phyloP scores from a whole-genome alignment of 2,888 invertebrate species.

The Epinotia nisella region DNA sequence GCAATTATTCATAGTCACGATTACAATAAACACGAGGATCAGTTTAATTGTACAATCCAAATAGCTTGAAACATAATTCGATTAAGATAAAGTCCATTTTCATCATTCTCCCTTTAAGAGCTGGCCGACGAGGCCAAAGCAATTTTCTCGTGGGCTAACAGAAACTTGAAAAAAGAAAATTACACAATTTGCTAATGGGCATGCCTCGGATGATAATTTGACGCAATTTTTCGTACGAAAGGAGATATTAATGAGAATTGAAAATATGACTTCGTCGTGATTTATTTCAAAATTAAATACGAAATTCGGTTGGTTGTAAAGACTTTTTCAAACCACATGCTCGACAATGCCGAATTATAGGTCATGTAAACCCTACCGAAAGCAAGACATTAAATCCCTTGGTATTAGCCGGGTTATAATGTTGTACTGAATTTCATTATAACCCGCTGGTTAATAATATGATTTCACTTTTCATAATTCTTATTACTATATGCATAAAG shows the following conservation, averaged over 20 bases:
- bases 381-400: no score
- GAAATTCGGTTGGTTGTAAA: background rate
- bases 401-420: no score
- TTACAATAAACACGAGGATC: constrained; percentile 14
- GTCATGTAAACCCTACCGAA: no score
- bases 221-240: constrained; percentile 66
- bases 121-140: constrained; percentile 74
- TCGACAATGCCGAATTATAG: no score
- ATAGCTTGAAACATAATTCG: constrained; percentile 34
- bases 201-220: constrained; percentile 73
- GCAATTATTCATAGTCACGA: background rate
- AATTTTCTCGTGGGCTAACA: constrained; percentile 75
- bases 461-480: no score
- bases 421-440: no score
- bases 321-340: no score
- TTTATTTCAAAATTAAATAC: constrained; percentile 18
- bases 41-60: constrained; percentile 33
- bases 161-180: constrained; percentile 81
- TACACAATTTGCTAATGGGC: constrained; percentile 82
- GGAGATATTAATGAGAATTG: constrained; percentile 66
- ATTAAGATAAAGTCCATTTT: constrained; percentile 54
- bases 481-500: no score
- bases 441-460: no score
- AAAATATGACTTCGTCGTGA: constrained; percentile 54
- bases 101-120: constrained; percentile 73